These are phyloP conservation scores for Lepidochitona cinerea DNA, from an alignment of 2,888 invertebrate species.

Conservation along the genomic window DNA sequence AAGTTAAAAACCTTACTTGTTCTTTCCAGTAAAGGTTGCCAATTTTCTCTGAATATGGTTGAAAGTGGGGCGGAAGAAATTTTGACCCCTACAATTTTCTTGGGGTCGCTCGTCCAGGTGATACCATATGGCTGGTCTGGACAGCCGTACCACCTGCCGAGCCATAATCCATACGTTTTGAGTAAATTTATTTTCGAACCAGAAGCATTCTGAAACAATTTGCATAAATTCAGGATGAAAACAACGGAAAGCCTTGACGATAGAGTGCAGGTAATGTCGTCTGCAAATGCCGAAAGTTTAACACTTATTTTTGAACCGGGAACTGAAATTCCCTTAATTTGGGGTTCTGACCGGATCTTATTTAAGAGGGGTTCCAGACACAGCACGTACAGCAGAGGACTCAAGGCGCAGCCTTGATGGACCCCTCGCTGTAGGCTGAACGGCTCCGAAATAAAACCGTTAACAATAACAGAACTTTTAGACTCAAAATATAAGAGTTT, in stretches of 20 bases:
- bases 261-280: slow-evolving; percentile 12
- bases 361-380: background rate
- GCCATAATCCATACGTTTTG: slow-evolving; percentile 29
- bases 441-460: background rate
- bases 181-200: slow-evolving; percentile 29
- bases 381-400: background rate
- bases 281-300: slow-evolving; percentile 20
- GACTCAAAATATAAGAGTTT: slow-evolving; percentile 29
- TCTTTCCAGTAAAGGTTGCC: background rate
- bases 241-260: background rate
- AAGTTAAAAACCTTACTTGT: background rate
- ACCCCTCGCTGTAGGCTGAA: background rate
- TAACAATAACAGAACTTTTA: background rate
- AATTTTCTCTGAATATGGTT: background rate
- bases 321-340: slow-evolving; percentile 22
- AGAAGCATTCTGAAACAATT: slow-evolving; percentile 15
- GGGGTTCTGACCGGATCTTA: background rate
- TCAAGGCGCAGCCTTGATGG: background rate
- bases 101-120: background rate
- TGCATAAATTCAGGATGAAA: slow-evolving; percentile 7
- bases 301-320: slow-evolving; percentile 5
- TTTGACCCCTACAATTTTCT: background rate
- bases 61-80: background rate
- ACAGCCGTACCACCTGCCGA: slow-evolving; percentile 31
- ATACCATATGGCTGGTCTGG: slow-evolving; percentile 35